These are phyloP conservation scores for Anoura caudifer DNA, from an alignment of 2,113 vertebrate genomes.

Conservation along the genomic window DNA sequence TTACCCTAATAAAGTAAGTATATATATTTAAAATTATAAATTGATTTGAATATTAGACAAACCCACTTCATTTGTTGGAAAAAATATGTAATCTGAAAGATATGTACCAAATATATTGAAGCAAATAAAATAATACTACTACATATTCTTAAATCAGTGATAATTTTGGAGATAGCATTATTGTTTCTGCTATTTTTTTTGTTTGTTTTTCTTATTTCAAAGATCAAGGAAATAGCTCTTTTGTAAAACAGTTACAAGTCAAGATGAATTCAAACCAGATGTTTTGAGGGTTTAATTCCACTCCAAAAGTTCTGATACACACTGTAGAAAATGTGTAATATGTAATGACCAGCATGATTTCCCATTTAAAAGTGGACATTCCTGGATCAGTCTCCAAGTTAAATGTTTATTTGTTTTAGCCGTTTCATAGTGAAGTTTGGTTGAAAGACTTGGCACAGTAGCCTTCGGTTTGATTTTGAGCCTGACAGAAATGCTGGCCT, in stretches of 20 bases:
- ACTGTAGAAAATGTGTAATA: constrained; percentile 75
- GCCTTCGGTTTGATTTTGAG: constrained; percentile 90
- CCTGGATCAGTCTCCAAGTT: constrained; percentile 83
- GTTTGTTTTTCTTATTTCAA: constrained; percentile 67
- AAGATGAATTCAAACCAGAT: constrained; percentile 83
- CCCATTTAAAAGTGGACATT: constrained; percentile 75
- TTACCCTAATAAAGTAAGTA: not conserved
- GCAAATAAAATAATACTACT: no score
- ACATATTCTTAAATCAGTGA: not conserved
- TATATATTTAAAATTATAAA: not conserved
- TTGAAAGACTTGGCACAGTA: constrained; percentile 86
- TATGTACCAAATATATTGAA: not conserved
- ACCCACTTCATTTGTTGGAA: constrained; percentile 36
- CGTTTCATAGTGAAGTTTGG: constrained; percentile 88
- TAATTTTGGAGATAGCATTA: not conserved
- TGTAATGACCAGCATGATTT: constrained; percentile 84
- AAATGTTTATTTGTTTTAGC: constrained; percentile 86
- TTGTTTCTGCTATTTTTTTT: constrained; percentile 60
- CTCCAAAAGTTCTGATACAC: constrained; percentile 65
- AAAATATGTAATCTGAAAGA: constrained; percentile 40
- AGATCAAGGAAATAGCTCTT: constrained; percentile 77
- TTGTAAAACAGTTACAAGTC: constrained; percentile 78
- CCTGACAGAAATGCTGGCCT: constrained; percentile 93
- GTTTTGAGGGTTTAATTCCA: constrained; percentile 81
- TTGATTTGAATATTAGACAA: constrained; percentile 51